A percentile compares a stretch with the other conserved stretches of the same genome.
phyloP scores from a whole-genome alignment of 2,888 invertebrate genomes.

The Saturnia pavonia region DNA sequence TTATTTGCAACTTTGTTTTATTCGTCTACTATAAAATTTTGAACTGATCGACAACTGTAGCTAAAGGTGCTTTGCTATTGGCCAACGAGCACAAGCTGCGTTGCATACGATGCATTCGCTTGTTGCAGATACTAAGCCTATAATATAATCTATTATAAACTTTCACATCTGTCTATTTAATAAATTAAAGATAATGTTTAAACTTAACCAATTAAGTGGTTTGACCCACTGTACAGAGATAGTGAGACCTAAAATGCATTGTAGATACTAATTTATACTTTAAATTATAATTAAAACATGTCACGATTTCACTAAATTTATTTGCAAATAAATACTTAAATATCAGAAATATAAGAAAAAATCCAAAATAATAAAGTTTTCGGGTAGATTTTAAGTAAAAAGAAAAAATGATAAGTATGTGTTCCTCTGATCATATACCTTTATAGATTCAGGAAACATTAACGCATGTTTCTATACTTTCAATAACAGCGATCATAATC shows the following conservation, averaged over 20 bases:
- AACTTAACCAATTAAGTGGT: not conserved
- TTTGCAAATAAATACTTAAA: not conserved
- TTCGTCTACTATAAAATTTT: not conserved
- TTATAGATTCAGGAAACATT: not conserved
- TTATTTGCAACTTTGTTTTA: slow-evolving; percentile 7
- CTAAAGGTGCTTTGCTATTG: slow-evolving; percentile 53
- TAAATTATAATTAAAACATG: not conserved
- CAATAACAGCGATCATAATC: not conserved
- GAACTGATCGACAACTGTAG: slow-evolving; percentile 57
- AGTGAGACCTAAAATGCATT: not conserved
- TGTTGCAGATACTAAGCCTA: slow-evolving; percentile 72
- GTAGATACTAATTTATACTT: not conserved
- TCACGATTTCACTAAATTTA: not conserved
- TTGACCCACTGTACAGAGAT: not conserved
- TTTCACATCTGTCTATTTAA: slow-evolving; percentile 65
- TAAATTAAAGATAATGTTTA: slow-evolving; percentile 10
- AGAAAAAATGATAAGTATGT: not conserved
- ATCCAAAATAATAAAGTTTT: not conserved
- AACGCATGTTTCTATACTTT: not conserved
- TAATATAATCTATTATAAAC: slow-evolving; percentile 52
- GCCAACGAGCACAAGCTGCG: slow-evolving; percentile 69
- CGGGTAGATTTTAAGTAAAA: not conserved
- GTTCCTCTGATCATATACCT: not conserved
- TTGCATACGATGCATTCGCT: slow-evolving; percentile 42
- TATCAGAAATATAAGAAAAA: not conserved